phyloP scores from a whole-genome alignment of 1,140 invertebrate species.

The Brachionus plicatilis region DNA sequence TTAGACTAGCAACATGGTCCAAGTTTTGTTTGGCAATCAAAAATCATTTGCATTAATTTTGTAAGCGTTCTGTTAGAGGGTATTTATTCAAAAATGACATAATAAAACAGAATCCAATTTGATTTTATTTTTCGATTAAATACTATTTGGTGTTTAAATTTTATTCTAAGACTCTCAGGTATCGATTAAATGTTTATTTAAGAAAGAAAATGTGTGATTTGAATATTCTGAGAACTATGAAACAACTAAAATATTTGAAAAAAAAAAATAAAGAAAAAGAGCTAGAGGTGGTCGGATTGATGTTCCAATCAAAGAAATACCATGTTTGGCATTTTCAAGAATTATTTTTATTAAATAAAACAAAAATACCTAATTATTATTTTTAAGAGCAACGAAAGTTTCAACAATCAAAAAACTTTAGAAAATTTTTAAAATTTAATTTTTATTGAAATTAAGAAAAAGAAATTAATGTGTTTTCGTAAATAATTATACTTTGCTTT shows the following conservation, averaged over 20 bases:
- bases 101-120: background rate
- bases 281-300: conserved; percentile 10
- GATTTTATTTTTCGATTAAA: background rate
- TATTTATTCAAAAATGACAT: background rate
- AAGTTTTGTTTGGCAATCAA: background rate
- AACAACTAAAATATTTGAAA: conserved; percentile 1
- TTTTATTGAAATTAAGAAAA: background rate
- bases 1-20: background rate
- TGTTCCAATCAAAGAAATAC: background rate
- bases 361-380: background rate
- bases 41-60: background rate
- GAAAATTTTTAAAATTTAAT: background rate
- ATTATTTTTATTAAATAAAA: background rate
- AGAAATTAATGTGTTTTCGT: background rate
- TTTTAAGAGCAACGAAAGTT: background rate
- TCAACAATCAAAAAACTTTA: conserved; percentile 1
- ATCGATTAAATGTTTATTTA: background rate
- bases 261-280: background rate
- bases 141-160: background rate
- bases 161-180: background rate
- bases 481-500: conserved; percentile 5
- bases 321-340: background rate
- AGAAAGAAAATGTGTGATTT: background rate
- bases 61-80: background rate
- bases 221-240: background rate